Conservation (phyloP, 2,113 vertebrate genomes). For the Benitochromis conjunctus region DNA sequence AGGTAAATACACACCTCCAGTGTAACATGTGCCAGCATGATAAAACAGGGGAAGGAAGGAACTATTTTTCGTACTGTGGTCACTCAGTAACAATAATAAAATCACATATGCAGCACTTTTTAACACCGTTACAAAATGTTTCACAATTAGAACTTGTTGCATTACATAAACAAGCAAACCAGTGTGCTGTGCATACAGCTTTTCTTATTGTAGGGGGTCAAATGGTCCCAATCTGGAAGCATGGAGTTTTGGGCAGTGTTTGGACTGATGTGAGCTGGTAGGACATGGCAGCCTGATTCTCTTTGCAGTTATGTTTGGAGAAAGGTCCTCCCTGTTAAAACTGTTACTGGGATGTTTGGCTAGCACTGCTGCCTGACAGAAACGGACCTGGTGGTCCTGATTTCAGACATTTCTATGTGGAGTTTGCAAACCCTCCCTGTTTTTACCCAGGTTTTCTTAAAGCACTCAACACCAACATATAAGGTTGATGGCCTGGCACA, state of each 20-base stretch:
- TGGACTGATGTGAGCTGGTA: not conserved
- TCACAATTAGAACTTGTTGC: not conserved
- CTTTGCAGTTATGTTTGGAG: not conserved
- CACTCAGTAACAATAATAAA: not conserved
- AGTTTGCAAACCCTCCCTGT: not conserved
- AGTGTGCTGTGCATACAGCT: not conserved
- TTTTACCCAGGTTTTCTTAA: not conserved
- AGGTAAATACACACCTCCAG: constrained; percentile 71
- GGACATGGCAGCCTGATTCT: not conserved
- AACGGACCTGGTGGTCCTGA: not conserved
- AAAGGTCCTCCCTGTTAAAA: not conserved
- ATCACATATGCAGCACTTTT: not conserved
- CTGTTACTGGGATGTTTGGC: not conserved
- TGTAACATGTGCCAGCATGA: not conserved
- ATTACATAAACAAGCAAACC: not conserved
- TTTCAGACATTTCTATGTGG: not conserved
- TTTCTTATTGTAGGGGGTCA: not conserved
- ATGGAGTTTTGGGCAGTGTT: not conserved
- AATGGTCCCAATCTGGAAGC: not conserved
- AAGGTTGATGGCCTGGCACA: not conserved
- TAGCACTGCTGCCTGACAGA: not conserved
- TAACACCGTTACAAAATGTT: not conserved
- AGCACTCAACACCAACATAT: not conserved
- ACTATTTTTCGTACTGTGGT: not conserved
- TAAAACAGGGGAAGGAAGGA: not conserved